phyloP scores from a whole-genome alignment of 2,888 invertebrate species.

The Trachelus tabidus region DNA sequence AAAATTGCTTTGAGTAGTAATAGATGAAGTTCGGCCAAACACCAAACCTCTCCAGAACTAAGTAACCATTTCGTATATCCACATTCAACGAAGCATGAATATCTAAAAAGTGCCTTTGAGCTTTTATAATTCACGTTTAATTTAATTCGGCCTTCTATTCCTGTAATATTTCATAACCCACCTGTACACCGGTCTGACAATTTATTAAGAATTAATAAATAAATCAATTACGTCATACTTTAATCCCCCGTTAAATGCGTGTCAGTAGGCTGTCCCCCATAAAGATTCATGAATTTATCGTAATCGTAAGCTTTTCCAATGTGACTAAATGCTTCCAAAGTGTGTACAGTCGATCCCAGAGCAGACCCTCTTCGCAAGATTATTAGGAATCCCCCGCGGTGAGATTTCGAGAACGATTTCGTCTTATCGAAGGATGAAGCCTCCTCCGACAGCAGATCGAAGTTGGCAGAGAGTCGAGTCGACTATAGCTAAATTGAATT shows the following conservation, averaged over 20 bases:
- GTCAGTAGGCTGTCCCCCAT: not conserved
- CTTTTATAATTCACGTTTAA: not conserved
- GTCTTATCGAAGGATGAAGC: conserved; percentile 23
- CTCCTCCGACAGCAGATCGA: not conserved
- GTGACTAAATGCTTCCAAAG: too few relatives aligned
- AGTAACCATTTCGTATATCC: not conserved
- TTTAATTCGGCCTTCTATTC: not conserved
- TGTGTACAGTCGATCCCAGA: too few relatives aligned
- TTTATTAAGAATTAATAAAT: not conserved
- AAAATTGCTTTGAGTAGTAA: not conserved
- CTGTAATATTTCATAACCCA: not conserved
- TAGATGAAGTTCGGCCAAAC: not conserved
- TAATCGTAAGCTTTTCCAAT: too few relatives aligned
- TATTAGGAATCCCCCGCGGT: conserved; percentile 35
- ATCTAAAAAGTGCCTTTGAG: not conserved
- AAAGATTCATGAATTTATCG: not conserved
- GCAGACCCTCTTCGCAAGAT: conserved; percentile 27
- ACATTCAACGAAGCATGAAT: not conserved
- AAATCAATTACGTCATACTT: not conserved
- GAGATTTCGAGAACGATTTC: conserved; percentile 37
- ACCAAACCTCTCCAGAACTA: not conserved
- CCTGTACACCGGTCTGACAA: not conserved
- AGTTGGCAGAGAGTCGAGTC: not conserved
- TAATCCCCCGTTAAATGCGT: not conserved
- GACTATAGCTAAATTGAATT: conserved; percentile 8